These are phyloP conservation scores for Eleutherodactylus coqui DNA, from an alignment of 2,797 vertebrate species.

Conservation along the genomic window DNA sequence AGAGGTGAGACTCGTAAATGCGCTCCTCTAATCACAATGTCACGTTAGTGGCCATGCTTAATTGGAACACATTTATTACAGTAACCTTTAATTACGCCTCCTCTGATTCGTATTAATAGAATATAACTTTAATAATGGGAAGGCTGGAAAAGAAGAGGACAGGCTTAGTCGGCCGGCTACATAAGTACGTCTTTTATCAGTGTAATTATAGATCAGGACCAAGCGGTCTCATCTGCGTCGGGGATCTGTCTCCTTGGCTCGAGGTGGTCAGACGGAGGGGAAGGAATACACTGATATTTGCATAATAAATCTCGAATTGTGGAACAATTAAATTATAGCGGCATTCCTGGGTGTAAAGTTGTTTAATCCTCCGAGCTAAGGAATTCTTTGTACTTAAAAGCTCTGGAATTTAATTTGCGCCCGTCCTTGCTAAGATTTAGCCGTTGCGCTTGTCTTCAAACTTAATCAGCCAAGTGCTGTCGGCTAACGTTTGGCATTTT, in stretches of 20 bases:
- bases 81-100: slow-evolving; percentile 79
- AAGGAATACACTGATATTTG: slow-evolving; percentile 77
- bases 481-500: slow-evolving; percentile 80
- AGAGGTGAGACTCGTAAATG: slow-evolving; percentile 82
- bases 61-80: slow-evolving; percentile 77
- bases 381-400: slow-evolving; percentile 82
- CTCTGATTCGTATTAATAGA: slow-evolving; percentile 77
- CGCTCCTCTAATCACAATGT: slow-evolving; percentile 70
- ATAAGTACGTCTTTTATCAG: slow-evolving; percentile 67
- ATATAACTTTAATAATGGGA: slow-evolving; percentile 71
- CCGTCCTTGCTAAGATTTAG: slow-evolving; percentile 80
- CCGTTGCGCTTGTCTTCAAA: slow-evolving; percentile 83
- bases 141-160: background rate
- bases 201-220: slow-evolving; percentile 76
- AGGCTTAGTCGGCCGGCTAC: slow-evolving; percentile 54
- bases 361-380: slow-evolving; percentile 81
- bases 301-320: slow-evolving; percentile 81
- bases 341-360: slow-evolving; percentile 82
- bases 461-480: slow-evolving; percentile 82
- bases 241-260: slow-evolving; percentile 76
- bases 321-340: slow-evolving; percentile 82
- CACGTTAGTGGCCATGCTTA: slow-evolving; percentile 75
- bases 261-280: slow-evolving; percentile 61
- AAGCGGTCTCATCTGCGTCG: slow-evolving; percentile 67
- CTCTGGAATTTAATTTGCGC: slow-evolving; percentile 82